These are phyloP conservation scores for Cantharis lateralis DNA, from an alignment of 2,888 invertebrate genomes.

Conservation along the genomic window DNA sequence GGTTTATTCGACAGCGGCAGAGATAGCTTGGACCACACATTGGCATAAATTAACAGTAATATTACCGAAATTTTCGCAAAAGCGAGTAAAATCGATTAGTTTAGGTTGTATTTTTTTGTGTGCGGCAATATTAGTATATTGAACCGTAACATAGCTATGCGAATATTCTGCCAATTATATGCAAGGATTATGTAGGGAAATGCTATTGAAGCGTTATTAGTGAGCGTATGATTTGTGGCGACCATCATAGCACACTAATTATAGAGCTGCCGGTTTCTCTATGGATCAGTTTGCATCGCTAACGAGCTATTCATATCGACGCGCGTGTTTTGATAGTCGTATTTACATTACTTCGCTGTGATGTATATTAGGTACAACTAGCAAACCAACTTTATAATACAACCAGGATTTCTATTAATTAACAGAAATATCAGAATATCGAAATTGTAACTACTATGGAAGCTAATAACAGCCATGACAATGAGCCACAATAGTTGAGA, in stretches of 20 bases:
- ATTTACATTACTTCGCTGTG: slow-evolving; percentile 25
- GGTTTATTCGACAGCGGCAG: neutral
- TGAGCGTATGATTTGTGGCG: slow-evolving; percentile 29
- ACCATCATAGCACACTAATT: slow-evolving; percentile 28
- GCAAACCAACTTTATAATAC: slow-evolving; percentile 9
- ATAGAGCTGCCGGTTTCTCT: slow-evolving; percentile 27
- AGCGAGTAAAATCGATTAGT: neutral
- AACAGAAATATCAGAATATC: slow-evolving; percentile 24
- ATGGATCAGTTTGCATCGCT: slow-evolving; percentile 33
- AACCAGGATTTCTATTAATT: slow-evolving; percentile 26
- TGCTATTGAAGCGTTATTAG: slow-evolving; percentile 28
- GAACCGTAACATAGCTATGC: slow-evolving; percentile 2
- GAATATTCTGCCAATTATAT: slow-evolving; percentile 25
- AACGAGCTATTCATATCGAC: slow-evolving; percentile 39
- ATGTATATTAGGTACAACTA: neutral
- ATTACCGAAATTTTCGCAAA: neutral
- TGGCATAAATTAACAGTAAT: neutral
- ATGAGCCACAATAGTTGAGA: neutral
- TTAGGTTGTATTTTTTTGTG: neutral
- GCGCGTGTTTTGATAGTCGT: slow-evolving; percentile 33
- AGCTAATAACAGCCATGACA: slow-evolving; percentile 23
- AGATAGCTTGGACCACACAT: neutral
- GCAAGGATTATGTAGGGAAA: slow-evolving; percentile 15
- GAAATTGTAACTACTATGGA: slow-evolving; percentile 23
- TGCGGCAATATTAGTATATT: neutral